These are phyloP conservation scores for Pollenia amentaria DNA, from an alignment of 2,888 invertebrate species.

Conservation along the genomic window DNA sequence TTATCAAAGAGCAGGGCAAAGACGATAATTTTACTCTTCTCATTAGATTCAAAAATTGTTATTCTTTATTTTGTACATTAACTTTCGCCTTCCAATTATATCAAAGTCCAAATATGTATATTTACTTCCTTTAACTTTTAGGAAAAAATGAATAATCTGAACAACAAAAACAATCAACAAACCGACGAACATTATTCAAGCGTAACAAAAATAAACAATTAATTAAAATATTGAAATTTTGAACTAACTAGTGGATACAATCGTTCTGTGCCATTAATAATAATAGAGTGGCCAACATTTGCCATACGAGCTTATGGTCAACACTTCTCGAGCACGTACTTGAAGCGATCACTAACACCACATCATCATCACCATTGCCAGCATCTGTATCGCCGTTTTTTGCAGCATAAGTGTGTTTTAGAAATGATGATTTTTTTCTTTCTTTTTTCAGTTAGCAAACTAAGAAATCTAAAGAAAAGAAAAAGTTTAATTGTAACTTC, in stretches of 20 bases:
- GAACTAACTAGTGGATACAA: conserved; percentile 51
- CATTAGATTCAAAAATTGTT: no score
- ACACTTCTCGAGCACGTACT: conserved; percentile 62
- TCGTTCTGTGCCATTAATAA: conserved; percentile 45
- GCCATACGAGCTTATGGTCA: conserved; percentile 61
- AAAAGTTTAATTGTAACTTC: conserved; percentile 8
- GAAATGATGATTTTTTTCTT: conserved; percentile 30
- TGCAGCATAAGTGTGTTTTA: conserved; percentile 23
- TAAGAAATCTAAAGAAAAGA: conserved; percentile 1
- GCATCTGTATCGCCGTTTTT: background rate
- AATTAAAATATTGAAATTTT: conserved; percentile 57
- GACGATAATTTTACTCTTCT: no score
- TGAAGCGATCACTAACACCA: conserved; percentile 19
- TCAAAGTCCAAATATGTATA: background rate
- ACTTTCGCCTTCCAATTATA: background rate
- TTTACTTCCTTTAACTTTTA: background rate
- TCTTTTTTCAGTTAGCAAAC: conserved; percentile 25
- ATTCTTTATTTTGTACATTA: background rate
- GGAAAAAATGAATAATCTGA: background rate
- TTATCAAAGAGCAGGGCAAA: no score
- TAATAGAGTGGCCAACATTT: conserved; percentile 34
- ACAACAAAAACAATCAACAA: conserved; percentile 26
- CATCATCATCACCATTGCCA: background rate
- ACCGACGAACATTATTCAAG: conserved; percentile 30
- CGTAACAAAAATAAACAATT: conserved; percentile 49